Evolutionary conservation across 2,113 vertebrate species (phyloP), one percentile per base, ranked within the genome.

Genomic region (Grantiella picta): DNA sequence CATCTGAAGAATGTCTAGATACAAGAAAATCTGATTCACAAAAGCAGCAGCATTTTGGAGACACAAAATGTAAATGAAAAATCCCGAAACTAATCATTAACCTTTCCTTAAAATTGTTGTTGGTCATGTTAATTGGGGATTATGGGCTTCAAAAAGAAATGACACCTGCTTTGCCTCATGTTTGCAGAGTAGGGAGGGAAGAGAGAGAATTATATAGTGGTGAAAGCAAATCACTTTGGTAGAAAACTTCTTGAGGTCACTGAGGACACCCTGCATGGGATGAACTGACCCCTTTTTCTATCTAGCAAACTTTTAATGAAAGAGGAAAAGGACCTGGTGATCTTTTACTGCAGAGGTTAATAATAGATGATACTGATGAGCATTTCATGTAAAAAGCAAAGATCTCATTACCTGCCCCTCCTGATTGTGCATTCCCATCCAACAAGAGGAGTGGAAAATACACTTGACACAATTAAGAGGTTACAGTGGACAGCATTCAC

Each of bases 271-370:
- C 7, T 18, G 12, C 22, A 54, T 53, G 42, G 42, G 53, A 25
- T 82, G 31, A 63, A 63, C 25, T 42, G 71, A 59, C 33, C 61
- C 38, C 49, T 85, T 56, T 78, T 59, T 31, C 69, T 36, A 2
- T 36, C 8, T 44, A 57, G 33, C 59, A 87, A 77, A 49, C 53
- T 86, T 87, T 83, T 93, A 88, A 71, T 79, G 65, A 75, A 79
- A 33, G 38, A 64, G 47, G 42, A 50, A 7, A 64, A 71, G 13
- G 61, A 57, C 79, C 66, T 42, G 60, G 18, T 89, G 66, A 68
- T 47, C 66, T 70, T 68, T 47, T 54, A 22, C 66, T 47, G 57
- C 57, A 64, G 72, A 92, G 71, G 71, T 92, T 90, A 88, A 86
- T 85, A 68, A 57, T 14, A 15, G 45, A 79, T 68, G 79, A 45